A percentile compares a stretch with the other conserved stretches of the same genome.
Conservation (phyloP, 2,888 invertebrate species). For the Athetis lepigone region DNA sequence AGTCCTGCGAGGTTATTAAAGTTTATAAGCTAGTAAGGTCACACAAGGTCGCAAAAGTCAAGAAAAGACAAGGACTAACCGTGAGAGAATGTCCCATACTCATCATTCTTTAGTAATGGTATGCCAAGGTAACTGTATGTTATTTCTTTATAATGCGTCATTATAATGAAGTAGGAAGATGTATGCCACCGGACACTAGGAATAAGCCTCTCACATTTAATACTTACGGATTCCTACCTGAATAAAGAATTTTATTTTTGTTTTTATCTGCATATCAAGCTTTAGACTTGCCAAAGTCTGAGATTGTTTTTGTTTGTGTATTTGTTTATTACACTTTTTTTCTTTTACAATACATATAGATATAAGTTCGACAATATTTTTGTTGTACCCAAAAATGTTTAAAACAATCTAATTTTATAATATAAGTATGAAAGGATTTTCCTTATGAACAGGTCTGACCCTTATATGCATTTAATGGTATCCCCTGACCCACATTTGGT, state of each 20-base stretch:
- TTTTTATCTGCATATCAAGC: neutral
- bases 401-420: too few species aligned
- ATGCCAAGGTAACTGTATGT: constrained; percentile 7
- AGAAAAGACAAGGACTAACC: neutral
- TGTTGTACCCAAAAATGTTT: too few species aligned
- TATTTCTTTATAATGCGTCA: constrained; percentile 9
- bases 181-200: neutral
- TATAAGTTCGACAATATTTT: too few species aligned
- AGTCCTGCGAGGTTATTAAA: too few species aligned
- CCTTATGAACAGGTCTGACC: constrained; percentile 9
- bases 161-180: constrained; percentile 2
- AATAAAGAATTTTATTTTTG: neutral
- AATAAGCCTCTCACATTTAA: neutral
- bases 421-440: constrained; percentile 12
- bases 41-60: neutral
- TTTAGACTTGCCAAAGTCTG: too few species aligned
- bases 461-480: constrained; percentile 29
- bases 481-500: constrained; percentile 11
- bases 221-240: neutral
- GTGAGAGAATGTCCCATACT: constrained; percentile 15
- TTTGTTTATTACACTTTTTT: neutral
- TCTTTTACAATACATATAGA: neutral
- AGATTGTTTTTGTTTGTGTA: too few species aligned
- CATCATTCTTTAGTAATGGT: constrained; percentile 20
- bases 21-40: too few species aligned